Evolutionary conservation across 2,888 invertebrate genomes (phyloP), one percentile per base, ranked within the genome.

Genomic region (Microplitis manilae): DNA sequence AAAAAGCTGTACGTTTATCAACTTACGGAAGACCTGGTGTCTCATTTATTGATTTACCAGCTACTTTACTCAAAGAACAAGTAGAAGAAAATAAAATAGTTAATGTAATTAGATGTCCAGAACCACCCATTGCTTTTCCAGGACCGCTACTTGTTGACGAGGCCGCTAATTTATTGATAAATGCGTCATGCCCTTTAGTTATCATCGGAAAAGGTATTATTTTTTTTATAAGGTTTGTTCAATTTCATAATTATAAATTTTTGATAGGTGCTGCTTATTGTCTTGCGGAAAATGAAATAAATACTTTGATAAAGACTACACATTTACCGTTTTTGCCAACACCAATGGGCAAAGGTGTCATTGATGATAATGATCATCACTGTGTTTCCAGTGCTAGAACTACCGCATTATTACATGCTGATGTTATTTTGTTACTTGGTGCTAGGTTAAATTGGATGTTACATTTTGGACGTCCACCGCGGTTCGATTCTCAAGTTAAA

Each of bases 381-480:
- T 96, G 96, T 89, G 95, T 98, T n/a, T 94, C 95, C 0, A 93
- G 97, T 6, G 97, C 98, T 1, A 93, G 98, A 75, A 97, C 98
- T 0, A 90, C 93, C 78, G 98, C 97, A 0, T 91, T 99, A 72
- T 94, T 94, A 85, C 93, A 96, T 83, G 96, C 97, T 0, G 98
- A 99, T 90, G 96, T 97, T 0, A 92, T 99, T 2, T 85, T 99
- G 2, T 90, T 98, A 71, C 90, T 98, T 61, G 98, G 98, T 0
- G 98, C 98, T 0, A 92, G 98, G 61, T 92, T 98, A 17, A 99
- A 99, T 91, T 99, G 99, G 99, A 98, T 99, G 91, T 92, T 99
- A 79, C 98, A 99, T 91, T 99, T 98, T 91, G 98, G 98, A 1
- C 94, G 94, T 75, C 91, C 95, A 17, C 98, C 98, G 1, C 91